These are phyloP conservation scores for Peromyscus attwateri DNA, from an alignment of 2,797 vertebrate genomes.

Conservation along the genomic window DNA sequence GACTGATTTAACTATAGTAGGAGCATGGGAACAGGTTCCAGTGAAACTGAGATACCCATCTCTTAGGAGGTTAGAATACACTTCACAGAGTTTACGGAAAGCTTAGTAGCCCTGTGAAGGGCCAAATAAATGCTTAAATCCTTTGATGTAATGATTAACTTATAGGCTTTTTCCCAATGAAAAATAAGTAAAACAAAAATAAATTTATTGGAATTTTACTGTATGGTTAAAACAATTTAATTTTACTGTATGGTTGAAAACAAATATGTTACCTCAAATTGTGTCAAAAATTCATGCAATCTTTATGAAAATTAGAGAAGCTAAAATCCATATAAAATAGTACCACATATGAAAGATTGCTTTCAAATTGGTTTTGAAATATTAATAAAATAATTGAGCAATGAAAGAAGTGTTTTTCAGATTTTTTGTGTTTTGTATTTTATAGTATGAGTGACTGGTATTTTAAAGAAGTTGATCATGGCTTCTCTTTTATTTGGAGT, in stretches of 20 bases:
- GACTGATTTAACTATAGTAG: neutral
- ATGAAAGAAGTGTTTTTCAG: neutral
- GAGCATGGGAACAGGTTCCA: fast-evolving
- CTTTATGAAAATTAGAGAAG: neutral
- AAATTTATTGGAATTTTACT: neutral
- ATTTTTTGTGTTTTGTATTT: neutral
- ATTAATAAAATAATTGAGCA: conserved; percentile 19
- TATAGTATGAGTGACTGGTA: neutral
- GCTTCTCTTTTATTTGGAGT: neutral
- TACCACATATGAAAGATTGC: neutral
- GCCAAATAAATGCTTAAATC: neutral
- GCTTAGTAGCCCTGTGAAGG: neutral
- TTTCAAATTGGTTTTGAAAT: conserved; percentile 9
- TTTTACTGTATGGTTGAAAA: too few species aligned
- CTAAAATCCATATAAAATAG: neutral
- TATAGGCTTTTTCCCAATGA: neutral
- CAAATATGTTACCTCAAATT: neutral
- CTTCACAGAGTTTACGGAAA: neutral
- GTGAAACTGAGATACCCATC: neutral
- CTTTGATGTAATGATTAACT: neutral
- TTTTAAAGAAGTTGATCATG: conserved; percentile 6
- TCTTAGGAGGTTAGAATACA: neutral
- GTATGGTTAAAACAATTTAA: conserved; percentile 13
- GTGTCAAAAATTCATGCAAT: conserved; percentile 3
- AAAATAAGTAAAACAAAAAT: neutral